phyloP scores from a whole-genome alignment of 2,797 vertebrate genomes.

The Notolepis coatsorum region DNA sequence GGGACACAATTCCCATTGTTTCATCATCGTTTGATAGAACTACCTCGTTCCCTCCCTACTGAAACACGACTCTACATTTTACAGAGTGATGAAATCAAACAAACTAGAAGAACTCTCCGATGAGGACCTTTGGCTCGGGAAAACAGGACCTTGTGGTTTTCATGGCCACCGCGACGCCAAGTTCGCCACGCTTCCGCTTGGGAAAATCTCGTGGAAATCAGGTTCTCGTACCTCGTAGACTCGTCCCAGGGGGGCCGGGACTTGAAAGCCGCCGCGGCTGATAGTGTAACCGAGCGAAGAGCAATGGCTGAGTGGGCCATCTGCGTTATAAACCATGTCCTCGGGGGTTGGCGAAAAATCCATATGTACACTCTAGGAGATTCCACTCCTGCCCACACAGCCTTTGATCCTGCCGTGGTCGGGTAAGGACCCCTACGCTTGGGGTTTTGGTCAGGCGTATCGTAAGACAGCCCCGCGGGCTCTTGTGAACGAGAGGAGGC shows the following conservation, averaged over 20 bases:
- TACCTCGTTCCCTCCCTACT: constrained; percentile 34
- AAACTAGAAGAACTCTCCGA: constrained; percentile 33
- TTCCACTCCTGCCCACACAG: background rate
- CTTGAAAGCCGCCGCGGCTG: constrained; percentile 54
- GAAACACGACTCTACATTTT: constrained; percentile 46
- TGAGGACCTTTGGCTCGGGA: constrained; percentile 12
- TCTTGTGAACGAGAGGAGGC: background rate
- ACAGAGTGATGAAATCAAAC: constrained; percentile 40
- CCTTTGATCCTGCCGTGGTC: constrained; percentile 56
- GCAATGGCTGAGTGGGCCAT: constrained; percentile 46
- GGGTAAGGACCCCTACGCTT: constrained; percentile 23
- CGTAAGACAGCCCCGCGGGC: background rate
- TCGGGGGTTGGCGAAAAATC: constrained; percentile 59
- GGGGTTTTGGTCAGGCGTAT: background rate
- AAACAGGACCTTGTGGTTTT: constrained; percentile 47
- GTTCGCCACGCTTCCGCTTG: constrained; percentile 19
- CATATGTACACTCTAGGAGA: constrained; percentile 55
- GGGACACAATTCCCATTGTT: constrained; percentile 58
- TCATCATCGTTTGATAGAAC: constrained; percentile 48
- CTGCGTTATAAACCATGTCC: constrained; percentile 56
- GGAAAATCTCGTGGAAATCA: constrained; percentile 27
- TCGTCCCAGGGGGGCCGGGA: constrained; percentile 29
- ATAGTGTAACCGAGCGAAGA: constrained; percentile 46
- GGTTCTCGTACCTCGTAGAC: constrained; percentile 44
- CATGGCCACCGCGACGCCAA: constrained; percentile 9